Evolutionary conservation across 2,888 invertebrate genomes (phyloP).

Genomic region (Chaetogeoica ovagalla): DNA sequence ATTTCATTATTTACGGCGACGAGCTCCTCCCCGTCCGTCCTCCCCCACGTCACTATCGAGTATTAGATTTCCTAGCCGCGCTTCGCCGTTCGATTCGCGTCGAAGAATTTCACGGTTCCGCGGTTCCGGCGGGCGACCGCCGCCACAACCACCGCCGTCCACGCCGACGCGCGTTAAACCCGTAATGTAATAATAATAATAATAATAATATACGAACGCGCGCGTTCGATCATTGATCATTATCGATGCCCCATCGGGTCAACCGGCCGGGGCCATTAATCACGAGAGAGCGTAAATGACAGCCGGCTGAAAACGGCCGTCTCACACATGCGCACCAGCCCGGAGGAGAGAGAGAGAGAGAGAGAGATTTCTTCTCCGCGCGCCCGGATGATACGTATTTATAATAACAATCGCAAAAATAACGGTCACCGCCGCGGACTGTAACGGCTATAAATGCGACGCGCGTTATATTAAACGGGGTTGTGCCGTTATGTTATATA

Average conservation of each 20-base stretch:
- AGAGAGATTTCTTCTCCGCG: not conserved
- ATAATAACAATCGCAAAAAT: too few relatives aligned
- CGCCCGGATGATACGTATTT: too few relatives aligned
- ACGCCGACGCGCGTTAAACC: not conserved
- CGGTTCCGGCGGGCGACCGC: slow-evolving; percentile 17
- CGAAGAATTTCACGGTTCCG: slow-evolving; percentile 47
- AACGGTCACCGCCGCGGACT: too few relatives aligned
- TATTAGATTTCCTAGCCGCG: too few relatives aligned
- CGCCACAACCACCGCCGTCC: not conserved
- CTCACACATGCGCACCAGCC: not conserved
- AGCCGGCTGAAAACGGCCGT: slow-evolving; percentile 12
- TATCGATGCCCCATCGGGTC: slow-evolving; percentile 44
- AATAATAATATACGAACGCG: too few relatives aligned
- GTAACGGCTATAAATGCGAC: too few relatives aligned
- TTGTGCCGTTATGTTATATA: too few relatives aligned
- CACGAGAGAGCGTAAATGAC: slow-evolving; percentile 20
- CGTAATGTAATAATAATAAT: not conserved
- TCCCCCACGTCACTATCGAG: too few relatives aligned
- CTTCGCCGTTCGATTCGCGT: not conserved
- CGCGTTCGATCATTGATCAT: slow-evolving; percentile 39
- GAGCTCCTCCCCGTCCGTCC: too few relatives aligned
- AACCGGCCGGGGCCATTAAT: slow-evolving; percentile 31
- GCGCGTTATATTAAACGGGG: not conserved
- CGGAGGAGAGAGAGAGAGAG: too few relatives aligned
- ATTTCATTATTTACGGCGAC: too few relatives aligned